Evolutionary conservation across 1,140 invertebrate species (phyloP), one percentile per base, ranked within the genome.

Genomic region (Hylyphantes graminicola): DNA sequence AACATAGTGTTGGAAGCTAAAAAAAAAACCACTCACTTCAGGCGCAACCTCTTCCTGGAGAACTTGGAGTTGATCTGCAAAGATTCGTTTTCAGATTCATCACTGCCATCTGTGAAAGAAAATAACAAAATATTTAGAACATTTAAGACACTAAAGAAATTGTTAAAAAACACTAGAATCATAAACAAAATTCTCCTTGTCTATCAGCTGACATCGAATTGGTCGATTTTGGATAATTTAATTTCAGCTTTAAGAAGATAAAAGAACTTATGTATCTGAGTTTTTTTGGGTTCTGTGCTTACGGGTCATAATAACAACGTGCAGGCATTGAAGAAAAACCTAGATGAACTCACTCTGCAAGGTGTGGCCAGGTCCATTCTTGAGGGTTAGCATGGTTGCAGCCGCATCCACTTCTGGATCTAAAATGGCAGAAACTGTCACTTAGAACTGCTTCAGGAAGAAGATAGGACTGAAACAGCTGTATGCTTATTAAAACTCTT

Each of bases 341-440:
- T 65, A 21, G 0, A 64, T 53, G 0, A 48, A 55, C 72, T 57
- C 61, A 85, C 82, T 76, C 17, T 74, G 65, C 59, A 70, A 6
- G 59, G 12, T 2, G 15, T 91, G 90, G 80, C 90, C 88, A 85
- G 92, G 91, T 80, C 92, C 94, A 89, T 94, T 93, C 89, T 95
- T 95, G 72, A 96, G 92, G 64, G 93, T 94, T 63, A 96, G 91
- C 93, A 96, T 94, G 0, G 94, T 94, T 11, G 94, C 93, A 5
- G 95, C 94, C 10, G 95, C 95, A 90, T 95, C 94, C 2, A 94
- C 94, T 88, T 94, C 94, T 79, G 85, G 79, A 78, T 87, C 87
- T 86, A 21, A 73, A 70, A 79, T 54, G 19, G 17, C 50, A 55
- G 17, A n/a, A 65, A 12, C 35, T 35, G 35, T 35, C 35, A 35